Evolutionary conservation across 2,113 vertebrate species (phyloP).

Genomic region (Loxodonta africana): DNA sequence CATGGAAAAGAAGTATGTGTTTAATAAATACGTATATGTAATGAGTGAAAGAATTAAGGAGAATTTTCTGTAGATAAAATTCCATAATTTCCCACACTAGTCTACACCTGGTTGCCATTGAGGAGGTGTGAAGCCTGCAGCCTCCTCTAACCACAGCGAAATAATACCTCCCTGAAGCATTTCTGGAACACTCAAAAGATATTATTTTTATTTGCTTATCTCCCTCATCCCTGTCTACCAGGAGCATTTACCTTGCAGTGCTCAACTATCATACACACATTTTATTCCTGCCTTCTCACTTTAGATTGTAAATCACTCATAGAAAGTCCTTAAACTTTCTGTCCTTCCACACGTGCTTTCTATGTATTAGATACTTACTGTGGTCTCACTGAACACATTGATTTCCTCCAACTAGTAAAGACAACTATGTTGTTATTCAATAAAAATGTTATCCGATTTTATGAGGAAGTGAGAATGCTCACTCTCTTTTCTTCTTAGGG

Average conservation of each 20-base stretch:
- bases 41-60: no score
- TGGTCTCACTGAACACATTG: not conserved
- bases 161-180: not conserved
- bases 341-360: not conserved
- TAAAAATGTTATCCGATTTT: not conserved
- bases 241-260: not conserved
- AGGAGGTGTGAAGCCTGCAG: not conserved
- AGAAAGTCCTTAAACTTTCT: not conserved
- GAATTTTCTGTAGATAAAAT: not conserved
- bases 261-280: no score
- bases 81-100: not conserved
- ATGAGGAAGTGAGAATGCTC: not conserved
- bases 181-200: not conserved
- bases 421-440: rapidly evolving
- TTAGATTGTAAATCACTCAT: not conserved
- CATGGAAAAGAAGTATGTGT: no score
- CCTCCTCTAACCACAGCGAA: not conserved
- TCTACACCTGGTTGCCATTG: not conserved
- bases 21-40: no score
- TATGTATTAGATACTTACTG: not conserved
- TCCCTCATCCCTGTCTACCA: not conserved
- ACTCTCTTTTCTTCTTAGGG: not conserved
- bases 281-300: no score
- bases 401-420: not conserved
- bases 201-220: not conserved